A percentile compares a stretch with the other conserved stretches of the same genome.
Evolutionary conservation across 2,113 vertebrate genomes (phyloP).

Genomic region (Grus americana): DNA sequence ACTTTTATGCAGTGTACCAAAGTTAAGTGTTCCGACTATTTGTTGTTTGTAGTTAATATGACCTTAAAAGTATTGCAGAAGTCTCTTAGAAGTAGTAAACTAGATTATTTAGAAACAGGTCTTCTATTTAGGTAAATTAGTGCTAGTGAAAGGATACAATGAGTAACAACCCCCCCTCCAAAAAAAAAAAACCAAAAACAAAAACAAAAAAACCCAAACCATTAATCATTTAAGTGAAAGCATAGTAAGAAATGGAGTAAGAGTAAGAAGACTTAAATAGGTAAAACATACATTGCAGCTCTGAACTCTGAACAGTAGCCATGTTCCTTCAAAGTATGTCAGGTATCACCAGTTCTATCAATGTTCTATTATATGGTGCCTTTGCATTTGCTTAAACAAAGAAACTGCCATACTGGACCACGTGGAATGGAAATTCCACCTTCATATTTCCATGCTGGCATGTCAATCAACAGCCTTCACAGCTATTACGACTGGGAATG

Average conservation of each 20-base stretch:
- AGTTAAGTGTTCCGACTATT: neutral
- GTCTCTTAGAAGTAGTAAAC: neutral
- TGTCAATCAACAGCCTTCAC: neutral
- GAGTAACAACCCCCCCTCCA: neutral
- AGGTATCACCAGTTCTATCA: neutral
- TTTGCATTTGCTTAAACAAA: neutral
- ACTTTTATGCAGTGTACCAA: rapidly evolving
- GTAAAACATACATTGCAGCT: neutral
- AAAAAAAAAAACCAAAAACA: neutral
- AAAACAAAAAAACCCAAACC: too few relatives aligned
- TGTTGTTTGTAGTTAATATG: neutral
- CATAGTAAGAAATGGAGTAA: neutral
- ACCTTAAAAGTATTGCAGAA: neutral
- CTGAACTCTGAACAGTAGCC: neutral
- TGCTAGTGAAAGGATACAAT: neutral
- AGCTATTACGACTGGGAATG: neutral
- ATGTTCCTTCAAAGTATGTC: neutral
- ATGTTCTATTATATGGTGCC: too few relatives aligned
- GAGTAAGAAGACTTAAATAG: neutral
- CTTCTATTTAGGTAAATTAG: neutral
- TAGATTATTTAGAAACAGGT: neutral
- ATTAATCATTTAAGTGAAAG: neutral
- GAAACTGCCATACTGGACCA: neutral
- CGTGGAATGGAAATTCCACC: neutral
- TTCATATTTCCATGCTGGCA: neutral